Evolutionary conservation across 2,797 vertebrate species (phyloP), one percentile per base, ranked within the genome.

Genomic region (Enteromius anoplus): DNA sequence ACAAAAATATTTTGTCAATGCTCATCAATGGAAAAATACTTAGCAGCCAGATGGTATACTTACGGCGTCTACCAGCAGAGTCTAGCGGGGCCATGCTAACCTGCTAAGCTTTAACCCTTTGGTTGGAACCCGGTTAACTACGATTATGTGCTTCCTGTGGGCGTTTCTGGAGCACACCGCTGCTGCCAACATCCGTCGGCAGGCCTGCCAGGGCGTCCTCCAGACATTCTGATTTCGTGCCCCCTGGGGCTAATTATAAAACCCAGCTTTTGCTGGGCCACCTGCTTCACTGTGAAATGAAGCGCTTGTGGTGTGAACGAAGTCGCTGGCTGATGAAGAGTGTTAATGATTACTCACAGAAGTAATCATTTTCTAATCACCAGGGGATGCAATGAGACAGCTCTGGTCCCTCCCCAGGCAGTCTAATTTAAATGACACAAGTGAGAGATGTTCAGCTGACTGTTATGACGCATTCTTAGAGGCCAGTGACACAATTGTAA

Each of bases 271-370:
- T 70, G 80, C 83, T 26, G 17, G 60, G 85, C 86, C 89, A 89
- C 86, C 88, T 91, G 90, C 86, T 88, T 75, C 81, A 37, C 73
- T 83, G 84, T 45, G 76, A 85, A 88, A 73, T 55, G 69, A 60
- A 81, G 81, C 40, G 51, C 37, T 84, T 53, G 34, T 82, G 84
- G 65, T 83, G 81, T 26, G 81, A 83, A 83, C 71, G 21, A 75
- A 49, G 77, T 62, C 40, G 12, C 70, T 49, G 82, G 60, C 49
- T 85, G 81, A 71, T 79, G 58, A 80, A 71, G 51, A 62, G 86
- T 85, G 88, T 69, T 82, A 88, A 85, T 82, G 81, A 85, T 86
- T 80, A 80, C 72, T 49, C 75, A 72, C 42, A 72, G 75, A 86
- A 78, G 55, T 75, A 47, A 78, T 78, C 29, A 65, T 85, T 85